Evolutionary conservation across 2,113 vertebrate species (phyloP).

Genomic region (Tragelaphus scriptus): DNA sequence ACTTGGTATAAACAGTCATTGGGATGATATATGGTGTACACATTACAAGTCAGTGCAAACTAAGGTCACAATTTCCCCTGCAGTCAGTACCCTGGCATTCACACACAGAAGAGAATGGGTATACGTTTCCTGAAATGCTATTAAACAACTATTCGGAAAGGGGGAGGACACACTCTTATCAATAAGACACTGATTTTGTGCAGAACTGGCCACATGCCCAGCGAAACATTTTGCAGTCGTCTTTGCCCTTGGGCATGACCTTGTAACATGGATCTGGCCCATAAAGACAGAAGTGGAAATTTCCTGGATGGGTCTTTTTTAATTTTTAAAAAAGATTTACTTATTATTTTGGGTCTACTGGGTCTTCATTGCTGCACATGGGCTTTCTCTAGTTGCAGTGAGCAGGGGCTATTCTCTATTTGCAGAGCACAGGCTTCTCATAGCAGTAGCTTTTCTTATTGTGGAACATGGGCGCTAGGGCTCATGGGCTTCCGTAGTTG

Average conservation of each 20-base stretch:
- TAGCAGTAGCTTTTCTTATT: not conserved
- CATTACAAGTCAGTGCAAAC: not conserved
- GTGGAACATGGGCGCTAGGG: not conserved
- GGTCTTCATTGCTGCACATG: not conserved
- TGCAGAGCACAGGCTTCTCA: not conserved
- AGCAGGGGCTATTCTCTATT: not conserved
- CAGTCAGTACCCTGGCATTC: not conserved
- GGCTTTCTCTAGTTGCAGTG: not conserved
- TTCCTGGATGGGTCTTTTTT: not conserved
- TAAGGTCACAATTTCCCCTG: not conserved
- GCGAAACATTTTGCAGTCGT: not conserved
- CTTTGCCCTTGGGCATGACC: not conserved
- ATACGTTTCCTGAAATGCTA: not conserved
- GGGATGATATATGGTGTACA: not conserved
- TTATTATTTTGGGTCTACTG: not conserved
- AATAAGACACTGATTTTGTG: not conserved
- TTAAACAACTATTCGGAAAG: not conserved
- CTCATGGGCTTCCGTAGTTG: not conserved
- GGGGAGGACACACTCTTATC: not conserved
- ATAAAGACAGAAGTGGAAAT: not conserved
- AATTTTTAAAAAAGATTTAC: not conserved
- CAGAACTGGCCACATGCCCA: not conserved
- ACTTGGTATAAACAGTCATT: conserved; percentile 38
- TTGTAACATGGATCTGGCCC: not conserved
- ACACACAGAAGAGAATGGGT: not conserved